Base-by-base conservation (phyloP, 1,140 invertebrate genomes). In the Camponotus vicinus region DNA sequence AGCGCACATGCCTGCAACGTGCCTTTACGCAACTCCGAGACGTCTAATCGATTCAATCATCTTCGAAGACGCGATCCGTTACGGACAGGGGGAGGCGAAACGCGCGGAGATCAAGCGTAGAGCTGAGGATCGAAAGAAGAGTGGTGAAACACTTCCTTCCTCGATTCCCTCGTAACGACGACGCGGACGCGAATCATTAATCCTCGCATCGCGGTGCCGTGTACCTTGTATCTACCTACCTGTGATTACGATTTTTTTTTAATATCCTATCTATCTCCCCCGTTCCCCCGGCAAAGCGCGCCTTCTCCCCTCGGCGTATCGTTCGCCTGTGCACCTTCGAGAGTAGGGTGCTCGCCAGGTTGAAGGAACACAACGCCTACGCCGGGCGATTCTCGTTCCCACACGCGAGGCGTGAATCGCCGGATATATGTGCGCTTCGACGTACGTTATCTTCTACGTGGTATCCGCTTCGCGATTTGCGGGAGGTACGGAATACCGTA, bases 111-210 rank as follows among this genome's bases (percentile, higher is more conserved):
- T 82, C 79, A 18, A 15, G 34, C 49, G 34, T 63, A 7, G n/a
- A 67, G 59, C 76, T 71, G 63, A 78, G 52, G 82, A 91, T 80
- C 83, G 85, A 88, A 91, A 89, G 86, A 91, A 89, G 86, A 91
- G 80, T 66, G 75, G 57, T 32, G 88, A 86, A 89, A 89, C 83
- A 84, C 79, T 91, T 89, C 87, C 90, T 84, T 89, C 89, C 90
- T 84, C 88, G 86, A 77, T 84, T 76, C 27, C 27, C 27, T 27
- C 86, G 84, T 88, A 91, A 91, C 86, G 89, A 87, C 90, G 89
- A 85, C 80, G 90, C 86, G 52, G 84, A 91, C 84, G 90, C 86
- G 90, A 91, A 90, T 92, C 91, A 92, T 92, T 92, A 92, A 92
- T 92, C 85, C 90, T 91, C 73, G 80, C 86, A 77, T 45, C 79